Percentiles rank a stretch among this genome's conserved stretches.
Evolutionary conservation across 1,140 invertebrate genomes (phyloP).

Genomic region (Drepana arcuata): DNA sequence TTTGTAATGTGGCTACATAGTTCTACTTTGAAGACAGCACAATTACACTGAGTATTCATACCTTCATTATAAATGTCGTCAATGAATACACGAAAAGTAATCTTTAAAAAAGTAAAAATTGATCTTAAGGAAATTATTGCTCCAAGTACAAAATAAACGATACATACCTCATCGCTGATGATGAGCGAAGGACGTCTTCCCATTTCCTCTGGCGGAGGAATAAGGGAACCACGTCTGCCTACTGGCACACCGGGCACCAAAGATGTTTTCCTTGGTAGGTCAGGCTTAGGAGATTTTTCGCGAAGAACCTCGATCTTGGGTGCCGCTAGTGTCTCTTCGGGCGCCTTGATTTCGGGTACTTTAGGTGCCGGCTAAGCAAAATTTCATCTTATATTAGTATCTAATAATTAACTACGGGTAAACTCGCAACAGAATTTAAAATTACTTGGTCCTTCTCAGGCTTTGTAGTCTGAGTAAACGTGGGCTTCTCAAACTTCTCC

Average conservation of each 20-base stretch:
- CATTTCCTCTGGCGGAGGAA: constrained; percentile 87
- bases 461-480: constrained; percentile 45
- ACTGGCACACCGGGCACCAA: constrained; percentile 78
- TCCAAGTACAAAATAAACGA: constrained; percentile 5
- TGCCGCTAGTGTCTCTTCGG: constrained; percentile 74
- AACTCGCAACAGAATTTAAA: too few species aligned
- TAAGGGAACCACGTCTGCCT: constrained; percentile 85
- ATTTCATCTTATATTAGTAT: too few species aligned
- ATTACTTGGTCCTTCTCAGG: constrained; percentile 55
- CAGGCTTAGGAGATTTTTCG: constrained; percentile 80
- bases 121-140: constrained; percentile 6
- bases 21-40: constrained; percentile 21
- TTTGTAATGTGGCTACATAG: constrained; percentile 3
- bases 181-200: constrained; percentile 89
- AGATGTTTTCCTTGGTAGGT: constrained; percentile 80
- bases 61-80: constrained; percentile 32
- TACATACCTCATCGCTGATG: constrained; percentile 91
- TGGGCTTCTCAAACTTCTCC: constrained; percentile 73
- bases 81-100: constrained; percentile 18
- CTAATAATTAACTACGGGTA: too few species aligned
- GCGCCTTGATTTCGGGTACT: constrained; percentile 83
- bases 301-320: constrained; percentile 89
- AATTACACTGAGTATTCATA: constrained; percentile 39
- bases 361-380: constrained; percentile 67
- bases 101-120: constrained; percentile 4